These are phyloP conservation scores for Aphelinus atriplicis DNA, from an alignment of 1,140 invertebrate species.

Conservation along the genomic window DNA sequence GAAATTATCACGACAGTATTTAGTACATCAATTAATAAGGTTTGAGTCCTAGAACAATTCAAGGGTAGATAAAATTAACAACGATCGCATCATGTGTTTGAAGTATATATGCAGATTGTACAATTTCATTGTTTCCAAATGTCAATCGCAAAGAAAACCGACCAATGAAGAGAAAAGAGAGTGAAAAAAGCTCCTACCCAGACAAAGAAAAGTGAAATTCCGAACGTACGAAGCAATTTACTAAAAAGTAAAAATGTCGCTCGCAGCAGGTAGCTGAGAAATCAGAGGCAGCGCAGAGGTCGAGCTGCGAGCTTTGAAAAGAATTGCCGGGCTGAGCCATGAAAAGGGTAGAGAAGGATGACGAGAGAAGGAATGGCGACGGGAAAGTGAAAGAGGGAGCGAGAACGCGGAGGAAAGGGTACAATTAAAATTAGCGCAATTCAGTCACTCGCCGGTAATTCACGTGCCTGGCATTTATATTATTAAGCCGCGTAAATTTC, in stretches of 20 bases:
- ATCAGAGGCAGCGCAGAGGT: conserved; percentile 9
- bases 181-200: conserved; percentile 3
- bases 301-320: background rate
- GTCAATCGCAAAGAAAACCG: conserved; percentile 16
- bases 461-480: conserved; percentile 60
- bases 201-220: conserved; percentile 21
- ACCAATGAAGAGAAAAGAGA: background rate
- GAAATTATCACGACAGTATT: too few species aligned
- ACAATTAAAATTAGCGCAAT: conserved; percentile 64
- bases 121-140: conserved; percentile 24
- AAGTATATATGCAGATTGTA: background rate
- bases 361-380: conserved; percentile 12
- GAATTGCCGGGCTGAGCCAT: conserved; percentile 22
- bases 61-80: background rate
- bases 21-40: too few species aligned
- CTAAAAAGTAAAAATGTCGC: conserved; percentile 43
- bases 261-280: conserved; percentile 18
- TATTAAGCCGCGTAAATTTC: conserved; percentile 59
- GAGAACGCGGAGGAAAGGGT: conserved; percentile 46
- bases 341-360: background rate
- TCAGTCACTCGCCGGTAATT: conserved; percentile 59
- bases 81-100: background rate
- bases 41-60: too few species aligned
- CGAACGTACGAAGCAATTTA: conserved; percentile 28
- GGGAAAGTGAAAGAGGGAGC: background rate